Evolutionary conservation across 2,888 invertebrate genomes (phyloP), one percentile per base, ranked within the genome.

Genomic region (Pseudococcus viburni): DNA sequence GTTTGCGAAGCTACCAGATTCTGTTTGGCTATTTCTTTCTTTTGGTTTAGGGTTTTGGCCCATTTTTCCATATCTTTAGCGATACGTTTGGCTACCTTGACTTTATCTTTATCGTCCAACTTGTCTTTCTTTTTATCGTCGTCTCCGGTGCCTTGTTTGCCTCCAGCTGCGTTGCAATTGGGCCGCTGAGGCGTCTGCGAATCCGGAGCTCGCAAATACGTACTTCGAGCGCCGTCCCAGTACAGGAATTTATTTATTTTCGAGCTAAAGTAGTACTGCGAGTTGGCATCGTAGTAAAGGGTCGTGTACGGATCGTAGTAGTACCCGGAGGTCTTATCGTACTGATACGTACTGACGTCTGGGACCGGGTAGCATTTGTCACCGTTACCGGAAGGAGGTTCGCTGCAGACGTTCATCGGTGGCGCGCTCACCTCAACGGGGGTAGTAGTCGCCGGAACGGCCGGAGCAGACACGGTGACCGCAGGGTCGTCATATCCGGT

Each of bases 21-120:
- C 88, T 90, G 90, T 89, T 93, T 92, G 42, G 93, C 92, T 89
- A 92, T 92, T 89, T 97, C 97, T 91, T 99, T 99, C 92, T 98
- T 98, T 91, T 99, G 98, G 91, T 99, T 99, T 90, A 99, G 93
- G 15, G 97, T 97, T 91, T 99, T 97, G 0, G 99, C 99, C 99
- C 99, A 99, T 89, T 95, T 94, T 91, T 95, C 96, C 96, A 96
- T 96, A 90, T 96, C 96, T 92, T 99, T 99, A 0, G 98, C 98
- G 90, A 99, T 98, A 92, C 98, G 98, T 91, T 99, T 98, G 7
- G 99, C 99, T 15, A 98, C 97, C 92, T 98, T 98, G 0, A 98
- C 98, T 93, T 98, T 98, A 90, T 98, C 98, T 89, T 96, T 96
- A 90, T 96, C 96, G 83, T 94, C 91, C 64, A 86, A 85, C 90